These are phyloP conservation scores for Melieria crassipennis DNA, from an alignment of 2,888 invertebrate species.

Conservation along the genomic window DNA sequence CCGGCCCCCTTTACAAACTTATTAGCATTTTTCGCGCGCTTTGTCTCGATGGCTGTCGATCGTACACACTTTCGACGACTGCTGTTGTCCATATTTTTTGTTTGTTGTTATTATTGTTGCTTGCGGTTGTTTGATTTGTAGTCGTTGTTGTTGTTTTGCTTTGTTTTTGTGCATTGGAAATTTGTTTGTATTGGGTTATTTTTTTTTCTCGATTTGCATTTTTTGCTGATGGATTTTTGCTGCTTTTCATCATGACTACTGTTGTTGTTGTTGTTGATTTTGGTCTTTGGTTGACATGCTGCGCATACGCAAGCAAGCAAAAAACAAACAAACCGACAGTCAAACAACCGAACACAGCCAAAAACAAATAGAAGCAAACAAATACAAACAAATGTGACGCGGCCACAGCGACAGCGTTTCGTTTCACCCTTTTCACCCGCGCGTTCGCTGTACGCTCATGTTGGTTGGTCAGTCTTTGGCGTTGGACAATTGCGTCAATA, in stretches of 20 bases:
- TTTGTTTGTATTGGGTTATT: not conserved
- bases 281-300: not conserved
- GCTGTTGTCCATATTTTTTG: constrained; percentile 37
- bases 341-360: not conserved
- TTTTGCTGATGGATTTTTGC: not conserved
- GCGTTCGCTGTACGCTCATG: not conserved
- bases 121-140: not conserved
- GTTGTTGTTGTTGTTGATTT: constrained; percentile 1
- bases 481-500: constrained; percentile 25
- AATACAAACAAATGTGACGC: not conserved
- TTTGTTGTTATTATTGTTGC: constrained; percentile 12
- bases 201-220: not conserved
- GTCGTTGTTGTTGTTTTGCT: not conserved
- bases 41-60: not conserved
- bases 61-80: constrained; percentile 4
- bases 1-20: too few relatives aligned
- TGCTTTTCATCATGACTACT: constrained; percentile 4
- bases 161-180: constrained; percentile 8
- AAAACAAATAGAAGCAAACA: not conserved
- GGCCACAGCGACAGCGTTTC: not conserved
- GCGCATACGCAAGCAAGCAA: not conserved
- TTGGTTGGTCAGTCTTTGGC: not conserved
- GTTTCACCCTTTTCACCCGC: not conserved
- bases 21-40: too few relatives aligned
- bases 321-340: not conserved